Base-by-base conservation (phyloP, 2,113 vertebrate genomes). In the Phaetusa simplex region DNA sequence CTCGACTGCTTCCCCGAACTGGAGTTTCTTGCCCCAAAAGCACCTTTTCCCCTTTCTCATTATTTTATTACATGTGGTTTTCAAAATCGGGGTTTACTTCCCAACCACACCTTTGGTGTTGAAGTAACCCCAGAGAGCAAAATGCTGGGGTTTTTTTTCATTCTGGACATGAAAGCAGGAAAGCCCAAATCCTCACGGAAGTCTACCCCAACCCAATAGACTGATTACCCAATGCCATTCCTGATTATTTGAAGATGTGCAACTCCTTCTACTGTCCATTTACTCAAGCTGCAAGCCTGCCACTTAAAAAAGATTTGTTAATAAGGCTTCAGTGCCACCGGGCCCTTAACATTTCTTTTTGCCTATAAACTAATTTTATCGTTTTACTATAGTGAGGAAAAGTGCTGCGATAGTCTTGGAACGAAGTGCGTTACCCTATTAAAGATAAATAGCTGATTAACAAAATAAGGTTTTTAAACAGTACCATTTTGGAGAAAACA, bases 291-390 rank as follows among this genome's bases (percentile, higher is more conserved):
- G 53, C 85, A 69, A 82, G 45, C 26, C 72, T 97, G 84, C 82
- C 79, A 95, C 91, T 92, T 86, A 91, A 96, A 97, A 86, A 92
- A 91, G 93, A 90, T 97, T 96, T 94, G 71, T 95, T 96, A 86
- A 36, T 55, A 52, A 88, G 76, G 26, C 82, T 96, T 43, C 86
- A 29, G 81, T 62, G 93, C 86, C 88, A 73, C 80, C 1, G 1
- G 78, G 88, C 82, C 93, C 74, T 97, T 96, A 96, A 71, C 96
- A 87, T 92, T 88, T 88, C 74, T 82, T 77, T 73, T 74, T 78
- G 87, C 56, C 95, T 58, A 93, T 89, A 94, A 97, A 92, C 14
- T 53, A 95, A 91, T 96, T 95, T 97, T 88, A 97, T 96, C 18
- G 59, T 66, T 96, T 79, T 27, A 21, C 42, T 21, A 21, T 5